A percentile compares a stretch with the other conserved stretches of the same genome.
These are phyloP conservation scores for Epinephelus awoara DNA, from an alignment of 2,797 vertebrate genomes.

Conservation along the genomic window DNA sequence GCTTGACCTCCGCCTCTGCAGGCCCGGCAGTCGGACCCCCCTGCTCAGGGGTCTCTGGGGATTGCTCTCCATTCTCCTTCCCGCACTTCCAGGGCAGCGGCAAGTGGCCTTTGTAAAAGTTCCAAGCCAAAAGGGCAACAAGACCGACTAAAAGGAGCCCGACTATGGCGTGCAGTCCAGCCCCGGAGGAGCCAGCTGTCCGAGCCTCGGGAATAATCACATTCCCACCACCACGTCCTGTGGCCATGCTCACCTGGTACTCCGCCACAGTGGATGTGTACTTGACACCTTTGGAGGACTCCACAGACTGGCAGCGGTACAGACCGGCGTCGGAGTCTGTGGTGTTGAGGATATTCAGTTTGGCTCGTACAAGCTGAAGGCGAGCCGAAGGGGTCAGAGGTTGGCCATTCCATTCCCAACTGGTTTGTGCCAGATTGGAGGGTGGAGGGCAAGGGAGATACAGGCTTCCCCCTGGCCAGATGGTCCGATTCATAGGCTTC, in stretches of 20 bases:
- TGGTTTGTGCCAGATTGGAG: constrained; percentile 79
- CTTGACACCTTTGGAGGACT: constrained; percentile 65
- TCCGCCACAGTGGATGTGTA: constrained; percentile 55
- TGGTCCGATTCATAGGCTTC: constrained; percentile 36
- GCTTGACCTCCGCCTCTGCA: constrained; percentile 46
- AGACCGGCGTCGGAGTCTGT: constrained; percentile 50
- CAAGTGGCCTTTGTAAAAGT: constrained; percentile 79
- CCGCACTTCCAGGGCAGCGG: constrained; percentile 55
- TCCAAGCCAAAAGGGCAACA: constrained; percentile 81
- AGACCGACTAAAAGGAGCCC: constrained; percentile 73
- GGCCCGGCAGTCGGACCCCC: not conserved
- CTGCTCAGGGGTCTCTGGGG: not conserved
- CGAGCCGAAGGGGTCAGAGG: constrained; percentile 48
- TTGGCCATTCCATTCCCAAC: constrained; percentile 73
- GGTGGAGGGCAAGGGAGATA: constrained; percentile 75
- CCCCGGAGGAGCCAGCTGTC: constrained; percentile 39
- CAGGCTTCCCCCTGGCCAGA: constrained; percentile 67
- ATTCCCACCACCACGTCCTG: not conserved
- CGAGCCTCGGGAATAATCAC: constrained; percentile 1
- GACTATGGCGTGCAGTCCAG: constrained; percentile 61
- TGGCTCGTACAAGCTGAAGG: constrained; percentile 65
- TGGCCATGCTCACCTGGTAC: constrained; percentile 67
- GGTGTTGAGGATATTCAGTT: constrained; percentile 79
- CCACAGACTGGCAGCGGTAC: constrained; percentile 83
- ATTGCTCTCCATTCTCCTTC: constrained; percentile 14